Evolutionary conservation across 2,113 vertebrate species (phyloP), one percentile per base, ranked within the genome.

Genomic region (Azemiops feae): DNA sequence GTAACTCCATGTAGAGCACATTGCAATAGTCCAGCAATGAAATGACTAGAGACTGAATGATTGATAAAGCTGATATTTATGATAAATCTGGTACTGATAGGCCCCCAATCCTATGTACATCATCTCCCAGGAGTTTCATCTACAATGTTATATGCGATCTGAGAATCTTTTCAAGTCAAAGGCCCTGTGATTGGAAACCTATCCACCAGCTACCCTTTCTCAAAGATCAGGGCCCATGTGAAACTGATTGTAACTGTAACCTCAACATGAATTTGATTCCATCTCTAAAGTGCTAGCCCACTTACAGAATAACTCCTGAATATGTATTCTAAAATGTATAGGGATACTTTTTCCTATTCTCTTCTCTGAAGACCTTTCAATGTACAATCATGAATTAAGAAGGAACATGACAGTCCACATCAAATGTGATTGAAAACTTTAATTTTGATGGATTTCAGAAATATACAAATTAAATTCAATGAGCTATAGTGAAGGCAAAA

Each of bases 401-500:
- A 30, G 55, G 88, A 94, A 53, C 58, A 93, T 92, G 58, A 54
- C 60, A 89, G 53, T 30, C 58, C 85, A 89, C 50, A 30, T 16
- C 23, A 27, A 94, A 34, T 55, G 57, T 81, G 93, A 16, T 86
- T 5, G 45, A 96, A 88, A 89, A n/a, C 58, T 7, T 89, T 89
- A 58, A 96, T 94, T 94, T 96, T 96, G 93, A 93, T 87, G 89
- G 90, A 85, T 94, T 95, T 97, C 97, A 94, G 93, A 97, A 97
- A 92, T 88, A 91, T 95, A 47, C 92, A 91, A 97, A 95, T 95
- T 96, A 20, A 89, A 85, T 92, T 95, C 47, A 14, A 97, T 96
- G 93, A 91, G 92, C 55, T 96, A 93, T 55, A 11, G 94, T 94
- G 97, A 96, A 94, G 92, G 88, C 85, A 93, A 96, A 97, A 96